phyloP scores from a whole-genome alignment of 2,888 invertebrate genomes.

The Monochamus alternatus region DNA sequence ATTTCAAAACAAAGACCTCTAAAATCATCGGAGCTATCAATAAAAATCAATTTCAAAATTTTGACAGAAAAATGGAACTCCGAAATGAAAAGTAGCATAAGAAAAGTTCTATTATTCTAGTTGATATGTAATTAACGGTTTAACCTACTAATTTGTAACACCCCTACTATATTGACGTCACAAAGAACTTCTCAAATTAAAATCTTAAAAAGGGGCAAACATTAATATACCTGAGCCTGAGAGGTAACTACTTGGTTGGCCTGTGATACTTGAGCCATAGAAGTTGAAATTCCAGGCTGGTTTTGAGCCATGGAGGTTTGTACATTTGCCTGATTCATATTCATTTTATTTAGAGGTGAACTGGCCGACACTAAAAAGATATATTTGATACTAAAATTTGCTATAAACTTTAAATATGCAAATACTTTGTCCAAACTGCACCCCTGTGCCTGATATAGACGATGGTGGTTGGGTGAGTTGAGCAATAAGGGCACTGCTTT shows the following conservation, averaged over 20 bases:
- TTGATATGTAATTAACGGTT: no score
- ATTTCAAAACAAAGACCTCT: no score
- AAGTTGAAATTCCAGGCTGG: conserved; percentile 61
- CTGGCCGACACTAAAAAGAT: conserved; percentile 58
- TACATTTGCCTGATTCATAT: conserved; percentile 60
- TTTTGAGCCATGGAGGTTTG: conserved; percentile 68
- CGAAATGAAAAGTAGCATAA: no score
- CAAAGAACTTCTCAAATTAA: no score
- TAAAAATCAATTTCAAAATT: no score
- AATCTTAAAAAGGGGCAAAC: neutral
- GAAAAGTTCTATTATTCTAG: no score
- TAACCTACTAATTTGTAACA: no score
- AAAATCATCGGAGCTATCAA: no score
- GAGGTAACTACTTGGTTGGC: conserved; percentile 64
- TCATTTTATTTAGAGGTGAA: conserved; percentile 62
- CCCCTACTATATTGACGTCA: no score
- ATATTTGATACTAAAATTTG: neutral
- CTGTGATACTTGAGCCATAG: conserved; percentile 63
- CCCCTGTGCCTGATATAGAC: conserved; percentile 69
- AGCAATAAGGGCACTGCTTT: conserved; percentile 75
- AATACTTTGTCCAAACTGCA: conserved; percentile 72
- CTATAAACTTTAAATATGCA: neutral
- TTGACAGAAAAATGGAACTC: no score
- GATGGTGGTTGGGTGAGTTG: conserved; percentile 76
- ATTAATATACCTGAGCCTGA: conserved; percentile 62